phyloP scores from a whole-genome alignment of 2,888 invertebrate species.

The Noctua fimbriata region DNA sequence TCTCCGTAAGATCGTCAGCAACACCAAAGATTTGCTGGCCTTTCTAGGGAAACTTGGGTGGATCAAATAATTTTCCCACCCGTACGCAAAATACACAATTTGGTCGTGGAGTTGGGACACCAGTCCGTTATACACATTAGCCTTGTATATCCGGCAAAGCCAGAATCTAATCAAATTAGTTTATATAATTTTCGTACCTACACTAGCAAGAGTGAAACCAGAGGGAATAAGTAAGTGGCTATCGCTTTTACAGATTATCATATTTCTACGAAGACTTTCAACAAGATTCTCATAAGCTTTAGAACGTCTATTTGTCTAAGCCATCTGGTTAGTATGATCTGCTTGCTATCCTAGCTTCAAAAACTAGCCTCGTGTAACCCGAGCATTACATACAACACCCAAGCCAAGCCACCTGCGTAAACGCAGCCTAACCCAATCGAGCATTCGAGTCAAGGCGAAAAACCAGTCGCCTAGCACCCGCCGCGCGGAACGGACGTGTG shows the following conservation, averaged over 20 bases:
- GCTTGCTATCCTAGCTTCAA: background rate
- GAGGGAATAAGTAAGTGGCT: background rate
- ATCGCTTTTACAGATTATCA: background rate
- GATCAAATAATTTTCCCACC: too few species aligned
- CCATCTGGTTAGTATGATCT: background rate
- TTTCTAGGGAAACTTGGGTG: too few species aligned
- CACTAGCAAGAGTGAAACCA: background rate
- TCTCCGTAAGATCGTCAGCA: too few species aligned
- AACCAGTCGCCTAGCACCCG: slow-evolving; percentile 72
- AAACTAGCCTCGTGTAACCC: background rate
- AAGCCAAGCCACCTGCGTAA: slow-evolving; percentile 70
- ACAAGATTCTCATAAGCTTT: background rate
- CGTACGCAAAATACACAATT: too few species aligned
- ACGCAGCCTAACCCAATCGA: slow-evolving; percentile 76
- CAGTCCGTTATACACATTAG: too few species aligned
- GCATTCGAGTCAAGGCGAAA: slow-evolving; percentile 68
- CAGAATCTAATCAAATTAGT: too few species aligned
- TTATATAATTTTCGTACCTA: background rate
- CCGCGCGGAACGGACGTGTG: slow-evolving; percentile 67
- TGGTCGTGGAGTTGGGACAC: too few species aligned
- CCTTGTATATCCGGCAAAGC: too few species aligned
- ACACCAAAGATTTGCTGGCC: too few species aligned
- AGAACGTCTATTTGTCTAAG: background rate
- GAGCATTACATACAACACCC: slow-evolving; percentile 31
- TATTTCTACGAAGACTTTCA: background rate